Evolutionary conservation across 1,140 invertebrate species (phyloP).

Genomic region (Macrobrachium rosenbergii): DNA sequence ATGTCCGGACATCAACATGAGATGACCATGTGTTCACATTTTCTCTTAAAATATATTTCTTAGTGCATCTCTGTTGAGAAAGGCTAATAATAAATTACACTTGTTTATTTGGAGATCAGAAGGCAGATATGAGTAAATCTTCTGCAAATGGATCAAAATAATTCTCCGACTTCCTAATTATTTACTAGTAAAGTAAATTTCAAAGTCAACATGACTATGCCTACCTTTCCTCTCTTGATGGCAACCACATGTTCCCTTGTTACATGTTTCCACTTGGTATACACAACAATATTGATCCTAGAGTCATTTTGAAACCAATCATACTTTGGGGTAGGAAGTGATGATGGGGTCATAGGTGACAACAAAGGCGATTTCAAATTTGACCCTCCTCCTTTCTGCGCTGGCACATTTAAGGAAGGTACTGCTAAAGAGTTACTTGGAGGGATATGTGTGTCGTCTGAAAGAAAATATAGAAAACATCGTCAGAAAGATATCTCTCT

Average conservation of each 20-base stretch:
- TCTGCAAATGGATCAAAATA: too few species aligned
- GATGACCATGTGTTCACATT: too few species aligned
- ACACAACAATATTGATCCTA: conserved; percentile 69
- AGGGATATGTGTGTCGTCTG: background rate
- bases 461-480: background rate
- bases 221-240: conserved; percentile 29
- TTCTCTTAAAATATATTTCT: too few species aligned
- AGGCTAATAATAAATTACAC: too few species aligned
- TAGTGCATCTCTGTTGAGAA: too few species aligned
- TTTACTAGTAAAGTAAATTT: background rate
- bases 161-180: too few species aligned
- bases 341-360: conserved; percentile 22
- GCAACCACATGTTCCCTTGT: conserved; percentile 64
- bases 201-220: background rate
- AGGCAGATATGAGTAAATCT: too few species aligned
- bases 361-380: conserved; percentile 35
- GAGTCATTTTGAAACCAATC: conserved; percentile 71
- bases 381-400: too few species aligned
- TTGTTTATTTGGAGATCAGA: too few species aligned
- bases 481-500: too few species aligned
- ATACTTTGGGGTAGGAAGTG: conserved; percentile 67
- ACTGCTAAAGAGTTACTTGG: conserved; percentile 29
- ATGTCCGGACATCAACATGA: too few species aligned
- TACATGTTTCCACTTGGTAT: conserved; percentile 69
- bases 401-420: background rate